Evolutionary conservation across 2,113 vertebrate species (phyloP), one percentile per base, ranked within the genome.

Genomic region (Baryphthengus martii): DNA sequence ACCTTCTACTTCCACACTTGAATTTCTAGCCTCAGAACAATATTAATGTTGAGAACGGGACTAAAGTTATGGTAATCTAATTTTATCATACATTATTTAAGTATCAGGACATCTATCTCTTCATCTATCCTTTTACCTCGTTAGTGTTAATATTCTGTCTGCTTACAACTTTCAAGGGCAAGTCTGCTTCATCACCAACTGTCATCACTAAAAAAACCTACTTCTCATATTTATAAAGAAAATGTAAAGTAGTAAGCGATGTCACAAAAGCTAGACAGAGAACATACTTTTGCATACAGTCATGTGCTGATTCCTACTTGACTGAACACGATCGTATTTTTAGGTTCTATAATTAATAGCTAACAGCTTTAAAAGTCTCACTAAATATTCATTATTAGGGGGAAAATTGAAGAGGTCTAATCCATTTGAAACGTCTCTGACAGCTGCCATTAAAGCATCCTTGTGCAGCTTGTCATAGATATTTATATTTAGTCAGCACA

Each of bases 401-500:
- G 42, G 24, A 82, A 97, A 89, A 78, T 3, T 47, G 65, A 88
- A 85, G 83, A 61, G 79, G 85, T 61, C 96, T 96, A 65, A 89
- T 94, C 89, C 96, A 86, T 93, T 95, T 89, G 73, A 92, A 96
- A 92, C 42, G 66, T 84, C 75, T 82, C 90, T 93, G 97, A 97
- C 95, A 96, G 94, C 97, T 95, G 96, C 92, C 98, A 95, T 77
- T 83, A 95, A 85, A 44, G 71, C 78, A 80, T 87, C 87, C 94
- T 86, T 25, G 80, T 72, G 87, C 5, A 83, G 78, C 92, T 77
- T 95, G 95, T 95, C 93, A 95, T 3, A 94, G 96, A 93, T 95
- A 88, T 92, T 96, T 96, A 94, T 94, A 96, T 94, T 94, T 90
- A 96, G 95, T 66, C 89, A 93, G 73, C 16, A 23, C 49, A 23